Evolutionary conservation across 2,797 vertebrate genomes (phyloP).

Genomic region (Phylloscopus collybita): DNA sequence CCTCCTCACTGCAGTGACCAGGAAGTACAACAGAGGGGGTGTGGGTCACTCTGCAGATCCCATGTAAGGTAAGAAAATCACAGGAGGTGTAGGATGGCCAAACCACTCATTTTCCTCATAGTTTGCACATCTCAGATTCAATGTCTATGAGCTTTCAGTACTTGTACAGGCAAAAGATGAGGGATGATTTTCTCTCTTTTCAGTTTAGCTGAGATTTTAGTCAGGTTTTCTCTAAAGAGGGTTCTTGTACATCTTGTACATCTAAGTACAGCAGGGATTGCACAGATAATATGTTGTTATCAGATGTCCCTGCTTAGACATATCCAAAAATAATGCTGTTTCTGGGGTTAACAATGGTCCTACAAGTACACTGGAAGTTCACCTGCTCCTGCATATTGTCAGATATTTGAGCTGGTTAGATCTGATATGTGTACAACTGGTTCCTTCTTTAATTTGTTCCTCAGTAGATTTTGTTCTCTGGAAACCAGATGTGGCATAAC

Average conservation of each 20-base stretch:
- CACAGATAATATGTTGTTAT: neutral
- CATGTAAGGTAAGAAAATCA: neutral
- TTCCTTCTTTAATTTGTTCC: slow-evolving; percentile 49
- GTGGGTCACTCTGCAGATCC: neutral
- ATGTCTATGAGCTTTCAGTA: neutral
- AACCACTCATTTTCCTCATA: neutral
- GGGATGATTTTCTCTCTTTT: neutral
- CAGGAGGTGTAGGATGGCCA: neutral
- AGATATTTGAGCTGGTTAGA: slow-evolving; percentile 21
- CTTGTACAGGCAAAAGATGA: neutral
- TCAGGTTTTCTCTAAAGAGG: neutral
- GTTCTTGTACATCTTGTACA: neutral
- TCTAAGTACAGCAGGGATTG: neutral
- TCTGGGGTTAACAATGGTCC: neutral
- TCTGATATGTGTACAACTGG: neutral
- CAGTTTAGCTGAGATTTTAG: neutral
- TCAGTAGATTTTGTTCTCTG: slow-evolving; percentile 31
- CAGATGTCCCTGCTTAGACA: neutral
- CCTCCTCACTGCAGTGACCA: neutral
- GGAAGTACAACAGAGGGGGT: neutral
- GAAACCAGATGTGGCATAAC: slow-evolving; percentile 66
- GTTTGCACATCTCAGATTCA: accelerated
- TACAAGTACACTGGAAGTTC: neutral
- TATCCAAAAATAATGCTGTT: neutral
- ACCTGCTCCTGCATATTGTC: neutral